Base-by-base conservation (phyloP, 2,888 invertebrate species). In the Drosophila tripunctata region DNA sequence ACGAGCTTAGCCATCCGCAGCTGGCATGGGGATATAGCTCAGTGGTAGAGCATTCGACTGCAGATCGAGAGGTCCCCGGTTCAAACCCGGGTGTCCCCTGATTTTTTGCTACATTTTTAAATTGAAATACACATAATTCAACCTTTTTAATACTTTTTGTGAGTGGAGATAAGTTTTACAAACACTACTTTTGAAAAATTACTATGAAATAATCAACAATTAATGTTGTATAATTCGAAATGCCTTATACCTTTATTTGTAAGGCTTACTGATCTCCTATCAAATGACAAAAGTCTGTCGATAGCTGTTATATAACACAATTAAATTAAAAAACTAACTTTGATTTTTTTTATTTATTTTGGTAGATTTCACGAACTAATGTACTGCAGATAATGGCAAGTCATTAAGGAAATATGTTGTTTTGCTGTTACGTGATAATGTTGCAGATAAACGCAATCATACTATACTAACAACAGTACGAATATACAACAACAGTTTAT, bases 61-160 rank as follows among this genome's bases (percentile, higher is more conserved):
- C 83, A 84, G 83, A 87, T 87, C 83, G 87, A 87, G 85, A 87
- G 87, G 85, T 87, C 85, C 85, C 87, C 82, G 83, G 83, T 87
- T 83, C 83, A 81, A 83, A 84, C 82, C 83, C 83, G 87, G 82
- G 82, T 83, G 83, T 84, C 87, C 87, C 87, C 87, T 87, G 22
- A 43, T 54, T 65, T 62, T 71, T 65, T 54, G 48, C 30, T 19
- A 1, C 1, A n/a, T 14, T 38, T 31, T 35, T 8, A 19, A 30
- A 12, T 10, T n/a, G n/a, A n/a, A n/a, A n/a, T n/a, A n/a, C n/a
- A n/a, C n/a, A n/a, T n/a, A n/a, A n/a, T n/a, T n/a, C n/a, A n/a
- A n/a, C 7, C 2, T 10, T 27, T 38, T 52, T 27, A 14, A 36
- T 1, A 10, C n/a, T 47, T 40, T 50, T 14, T 2, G 12, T 3